Evolutionary conservation across 2,797 vertebrate species (phyloP), one percentile per base, ranked within the genome.

Genomic region (Pangasius sanitwongsei): DNA sequence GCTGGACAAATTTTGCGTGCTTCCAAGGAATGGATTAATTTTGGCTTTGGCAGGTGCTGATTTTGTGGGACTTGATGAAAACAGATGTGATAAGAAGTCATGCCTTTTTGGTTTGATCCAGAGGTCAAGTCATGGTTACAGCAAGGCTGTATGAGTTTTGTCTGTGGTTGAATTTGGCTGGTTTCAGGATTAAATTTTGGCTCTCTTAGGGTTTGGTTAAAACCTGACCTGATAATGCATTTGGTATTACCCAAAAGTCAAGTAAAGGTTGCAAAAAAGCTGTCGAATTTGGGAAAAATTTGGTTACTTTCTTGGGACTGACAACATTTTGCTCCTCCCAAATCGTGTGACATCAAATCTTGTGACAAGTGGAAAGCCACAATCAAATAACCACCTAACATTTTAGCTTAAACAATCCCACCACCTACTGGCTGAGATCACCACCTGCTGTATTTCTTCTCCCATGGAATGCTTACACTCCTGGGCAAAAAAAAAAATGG

Each of bases 371-470:
- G 31, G n/a, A 61, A 82, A 82, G 53, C 61, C 80, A 25, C 55
- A 16, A 20, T 69, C 44, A 85, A 69, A 83, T 59, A 37, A 84
- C 28, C 57, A 77, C 20, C 1, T 25, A 77, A 34, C 15, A 53
- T 77, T 25, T 55, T 80, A 70, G 1, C 48, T 63, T 75, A 77
- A 88, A 75, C 83, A 89, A 85, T 69, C 61, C 83, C 83, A 89
- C 83, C 83, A 70, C 87, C 41, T 86, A 85, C 84, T 83, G 67
- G 84, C 80, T 69, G 5, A 55, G 65, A 80, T 83, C 67, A 83
- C 82, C 77, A 7, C 83, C 74, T 86, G 25, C 82, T 77, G 59
- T 80, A 50, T 63, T 69, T 82, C 86, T 31, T 67, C 9, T 61
- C 16, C 15, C n/a, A 34, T 13, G 57, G 41, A 28, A 41, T n/a